Conservation (phyloP, 1,140 invertebrate species). For the Ephestia elutella region DNA sequence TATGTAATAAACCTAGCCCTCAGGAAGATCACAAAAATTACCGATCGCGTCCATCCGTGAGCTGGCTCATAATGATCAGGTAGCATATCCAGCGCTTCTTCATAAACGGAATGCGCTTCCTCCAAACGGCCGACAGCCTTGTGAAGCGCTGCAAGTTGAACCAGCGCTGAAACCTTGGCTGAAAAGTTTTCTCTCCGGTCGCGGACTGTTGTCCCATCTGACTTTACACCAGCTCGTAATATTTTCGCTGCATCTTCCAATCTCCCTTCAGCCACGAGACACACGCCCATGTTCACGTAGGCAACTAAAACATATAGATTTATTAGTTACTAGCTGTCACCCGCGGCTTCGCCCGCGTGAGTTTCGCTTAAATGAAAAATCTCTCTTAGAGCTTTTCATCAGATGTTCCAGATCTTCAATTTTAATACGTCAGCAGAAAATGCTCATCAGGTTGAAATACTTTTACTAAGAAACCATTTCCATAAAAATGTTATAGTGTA, state of each 20-base stretch:
- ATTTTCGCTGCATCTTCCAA: conserved; percentile 89
- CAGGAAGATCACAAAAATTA: too few relatives aligned
- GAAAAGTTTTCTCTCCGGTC: conserved; percentile 92
- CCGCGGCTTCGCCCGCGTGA: too few relatives aligned
- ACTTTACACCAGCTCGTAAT: conserved; percentile 85
- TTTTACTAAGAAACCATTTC: too few relatives aligned
- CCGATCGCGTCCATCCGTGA: conserved; percentile 61
- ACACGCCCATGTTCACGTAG: conserved; percentile 94
- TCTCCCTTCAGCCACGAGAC: conserved; percentile 86
- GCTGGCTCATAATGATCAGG: conserved; percentile 74
- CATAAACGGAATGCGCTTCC: conserved; percentile 91
- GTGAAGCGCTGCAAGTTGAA: conserved; percentile 92
- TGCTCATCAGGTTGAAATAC: too few relatives aligned
- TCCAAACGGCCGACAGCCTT: conserved; percentile 89
- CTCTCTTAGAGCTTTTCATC: too few relatives aligned
- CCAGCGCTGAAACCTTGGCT: conserved; percentile 91
- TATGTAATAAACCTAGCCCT: too few relatives aligned
- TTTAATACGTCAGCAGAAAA: too few relatives aligned
- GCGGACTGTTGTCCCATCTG: conserved; percentile 90
- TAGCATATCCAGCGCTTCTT: conserved; percentile 87
- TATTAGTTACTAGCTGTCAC: too few relatives aligned
- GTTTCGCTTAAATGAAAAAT: too few relatives aligned
- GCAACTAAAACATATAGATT: conserved; percentile 81
- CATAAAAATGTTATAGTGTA: too few relatives aligned
- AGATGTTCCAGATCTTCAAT: too few relatives aligned